Percentiles rank a stretch among this genome's conserved stretches.
Evolutionary conservation across 1,140 invertebrate species (phyloP).

Genomic region (Muscidifurax raptorellus): DNA sequence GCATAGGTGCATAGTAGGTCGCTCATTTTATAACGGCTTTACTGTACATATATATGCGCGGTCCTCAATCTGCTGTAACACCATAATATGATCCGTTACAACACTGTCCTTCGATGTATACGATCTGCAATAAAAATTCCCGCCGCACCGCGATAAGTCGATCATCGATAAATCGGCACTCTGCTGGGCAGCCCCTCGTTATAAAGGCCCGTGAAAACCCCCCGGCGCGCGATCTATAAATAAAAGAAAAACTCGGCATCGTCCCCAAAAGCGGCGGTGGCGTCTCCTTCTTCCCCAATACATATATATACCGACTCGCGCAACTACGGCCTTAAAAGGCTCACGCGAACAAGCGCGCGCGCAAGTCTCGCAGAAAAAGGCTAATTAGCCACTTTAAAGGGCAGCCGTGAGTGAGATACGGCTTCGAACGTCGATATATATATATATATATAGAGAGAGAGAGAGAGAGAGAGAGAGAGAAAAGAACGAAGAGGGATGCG

Average conservation of each 20-base stretch:
- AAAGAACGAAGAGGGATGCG: not conserved
- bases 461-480: not conserved
- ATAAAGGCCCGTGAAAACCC: not conserved
- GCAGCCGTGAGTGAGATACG: slow-evolving; percentile 19
- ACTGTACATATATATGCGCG: too few species aligned
- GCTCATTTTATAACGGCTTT: too few species aligned
- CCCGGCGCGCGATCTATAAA: slow-evolving; percentile 1
- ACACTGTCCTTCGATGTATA: not conserved
- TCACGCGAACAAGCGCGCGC: not conserved
- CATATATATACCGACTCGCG: not conserved
- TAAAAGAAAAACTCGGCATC: not conserved
- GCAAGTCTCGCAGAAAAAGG: slow-evolving; percentile 23
- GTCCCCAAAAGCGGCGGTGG: not conserved
- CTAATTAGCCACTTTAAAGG: slow-evolving; percentile 44
- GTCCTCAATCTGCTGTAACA: too few species aligned
- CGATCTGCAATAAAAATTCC: slow-evolving; percentile 15
- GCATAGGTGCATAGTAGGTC: too few species aligned
- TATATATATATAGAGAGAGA: not conserved
- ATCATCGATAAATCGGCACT: slow-evolving; percentile 1
- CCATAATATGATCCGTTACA: too few species aligned
- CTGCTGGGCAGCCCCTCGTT: not conserved
- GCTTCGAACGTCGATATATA: not conserved
- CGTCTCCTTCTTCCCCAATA: not conserved
- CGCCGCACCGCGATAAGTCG: not conserved
- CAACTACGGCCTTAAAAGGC: slow-evolving; percentile 30